Conservation (phyloP, 2,113 vertebrate species). For the Lucifuga dentata region DNA sequence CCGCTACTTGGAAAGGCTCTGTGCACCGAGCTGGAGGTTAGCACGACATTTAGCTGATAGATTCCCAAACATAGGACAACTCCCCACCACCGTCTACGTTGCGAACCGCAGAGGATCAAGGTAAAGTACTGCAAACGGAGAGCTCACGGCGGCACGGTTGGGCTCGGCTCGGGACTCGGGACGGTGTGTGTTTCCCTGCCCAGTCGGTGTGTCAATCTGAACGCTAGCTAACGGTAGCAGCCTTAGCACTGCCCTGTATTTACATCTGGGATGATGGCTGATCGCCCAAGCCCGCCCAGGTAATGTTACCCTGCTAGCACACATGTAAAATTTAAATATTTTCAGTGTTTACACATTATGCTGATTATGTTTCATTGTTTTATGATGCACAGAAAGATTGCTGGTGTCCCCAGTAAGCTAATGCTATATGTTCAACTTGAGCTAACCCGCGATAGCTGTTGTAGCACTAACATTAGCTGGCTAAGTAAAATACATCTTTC, state of each 20-base stretch:
- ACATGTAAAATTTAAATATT: not conserved
- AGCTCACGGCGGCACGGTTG: slow-evolving; percentile 39
- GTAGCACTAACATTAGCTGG: slow-evolving; percentile 46
- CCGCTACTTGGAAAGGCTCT: slow-evolving; percentile 70
- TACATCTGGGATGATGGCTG: slow-evolving; percentile 79
- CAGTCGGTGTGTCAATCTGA: slow-evolving; percentile 63
- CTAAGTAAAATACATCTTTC: slow-evolving; percentile 17
- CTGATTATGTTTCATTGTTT: slow-evolving; percentile 34
- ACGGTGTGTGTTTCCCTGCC: slow-evolving; percentile 60
- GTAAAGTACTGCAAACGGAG: slow-evolving; percentile 72
- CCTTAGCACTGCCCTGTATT: slow-evolving; percentile 75
- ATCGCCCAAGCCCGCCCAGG: slow-evolving; percentile 76
- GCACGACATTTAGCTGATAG: slow-evolving; percentile 58
- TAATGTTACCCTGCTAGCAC: slow-evolving; percentile 59
- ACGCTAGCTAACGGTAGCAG: slow-evolving; percentile 68
- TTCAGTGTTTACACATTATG: slow-evolving; percentile 10
- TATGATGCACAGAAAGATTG: slow-evolving; percentile 13
- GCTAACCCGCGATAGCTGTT: slow-evolving; percentile 73
- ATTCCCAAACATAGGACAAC: slow-evolving; percentile 62
- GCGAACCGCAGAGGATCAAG: slow-evolving; percentile 81
- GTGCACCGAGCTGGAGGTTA: slow-evolving; percentile 75
- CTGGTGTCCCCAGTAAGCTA: slow-evolving; percentile 46
- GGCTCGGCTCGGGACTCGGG: slow-evolving; percentile 66
- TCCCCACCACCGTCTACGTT: slow-evolving; percentile 70
- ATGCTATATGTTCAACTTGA: slow-evolving; percentile 50